Evolutionary conservation across 1,140 invertebrate species (phyloP).

Genomic region (Cataglyphis hispanica): DNA sequence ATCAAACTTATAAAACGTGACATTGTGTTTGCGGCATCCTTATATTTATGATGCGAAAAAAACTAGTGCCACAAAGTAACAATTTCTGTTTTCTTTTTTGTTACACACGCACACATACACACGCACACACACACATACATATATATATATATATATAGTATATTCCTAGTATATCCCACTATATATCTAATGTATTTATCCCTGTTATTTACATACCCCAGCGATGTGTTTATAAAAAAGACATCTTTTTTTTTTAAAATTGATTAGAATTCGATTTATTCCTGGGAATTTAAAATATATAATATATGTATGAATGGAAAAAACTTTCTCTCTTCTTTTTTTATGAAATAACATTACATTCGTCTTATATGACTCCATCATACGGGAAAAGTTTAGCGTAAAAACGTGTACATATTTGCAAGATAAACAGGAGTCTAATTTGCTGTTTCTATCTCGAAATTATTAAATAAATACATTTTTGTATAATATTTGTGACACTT

Average conservation of each 20-base stretch:
- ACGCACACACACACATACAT: constrained; percentile 34
- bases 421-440: constrained; percentile 75
- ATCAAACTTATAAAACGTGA: constrained; percentile 98
- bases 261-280: constrained; percentile 75
- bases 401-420: constrained; percentile 77
- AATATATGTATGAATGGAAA: constrained; percentile 73
- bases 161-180: constrained; percentile 42
- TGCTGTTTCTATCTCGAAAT: constrained; percentile 73
- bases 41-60: constrained; percentile 93
- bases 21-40: constrained; percentile 99
- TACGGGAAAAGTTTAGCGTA: constrained; percentile 76
- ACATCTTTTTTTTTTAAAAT: constrained; percentile 62
- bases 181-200: constrained; percentile 31
- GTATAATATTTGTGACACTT: constrained; percentile 81
- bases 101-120: constrained; percentile 7
- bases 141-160: constrained; percentile 61
- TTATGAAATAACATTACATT: constrained; percentile 81
- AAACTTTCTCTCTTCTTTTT: constrained; percentile 71
- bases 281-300: constrained; percentile 75
- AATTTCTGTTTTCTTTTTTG: constrained; percentile 18
- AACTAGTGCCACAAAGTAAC: constrained; percentile 18
- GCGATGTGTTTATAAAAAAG: constrained; percentile 57
- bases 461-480: constrained; percentile 85
- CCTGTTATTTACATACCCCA: constrained; percentile 56
- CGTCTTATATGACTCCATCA: constrained; percentile 69